Evolutionary conservation across 2,888 invertebrate species (phyloP), one percentile per base, ranked within the genome.

Genomic region (Tetrapedia diversipes): DNA sequence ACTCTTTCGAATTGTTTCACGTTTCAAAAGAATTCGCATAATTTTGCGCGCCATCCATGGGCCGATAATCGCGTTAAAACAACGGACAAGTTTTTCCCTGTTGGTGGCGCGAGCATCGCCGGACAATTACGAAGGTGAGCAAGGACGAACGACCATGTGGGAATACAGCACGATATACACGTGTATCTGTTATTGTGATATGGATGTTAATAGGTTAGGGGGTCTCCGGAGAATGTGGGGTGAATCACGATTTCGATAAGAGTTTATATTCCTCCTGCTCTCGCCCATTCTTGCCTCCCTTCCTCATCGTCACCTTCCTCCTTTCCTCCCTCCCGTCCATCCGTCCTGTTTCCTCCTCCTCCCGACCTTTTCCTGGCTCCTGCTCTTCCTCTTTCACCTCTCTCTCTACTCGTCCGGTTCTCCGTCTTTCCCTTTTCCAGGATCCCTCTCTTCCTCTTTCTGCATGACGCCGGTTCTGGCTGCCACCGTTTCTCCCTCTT

Each of bases 191-290:
- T 88, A 89, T 89, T 88, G 88, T 83, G 90, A 89, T 90, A 90
- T 90, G 89, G 90, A 90, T 90, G 90, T 90, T 90, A 90, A 90
- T 90, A 89, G 90, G 90, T 90, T 89, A 90, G 88, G 89, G 88
- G 90, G 89, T 90, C 89, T 88, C 88, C 84, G 83, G 89, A 90
- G 89, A 87, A 84, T 87, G 86, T 86, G 82, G 89, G 88, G 87
- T 89, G 89, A 89, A 89, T 89, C 88, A 86, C 86, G 87, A 88
- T 89, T 89, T 89, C 89, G 90, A 89, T 89, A 89, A 89, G 89
- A 89, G 87, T 87, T 89, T 87, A 86, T 83, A 85, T 86, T 87
- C 82, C 85, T 83, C 82, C 86, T 85, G 72, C 71, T 74, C 77
- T 76, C 73, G 70, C 54, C 65, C 79, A 63, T 77, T 75, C 81